Evolutionary conservation across 2,113 vertebrate genomes (phyloP).

Genomic region (Rhinogobius similis): DNA sequence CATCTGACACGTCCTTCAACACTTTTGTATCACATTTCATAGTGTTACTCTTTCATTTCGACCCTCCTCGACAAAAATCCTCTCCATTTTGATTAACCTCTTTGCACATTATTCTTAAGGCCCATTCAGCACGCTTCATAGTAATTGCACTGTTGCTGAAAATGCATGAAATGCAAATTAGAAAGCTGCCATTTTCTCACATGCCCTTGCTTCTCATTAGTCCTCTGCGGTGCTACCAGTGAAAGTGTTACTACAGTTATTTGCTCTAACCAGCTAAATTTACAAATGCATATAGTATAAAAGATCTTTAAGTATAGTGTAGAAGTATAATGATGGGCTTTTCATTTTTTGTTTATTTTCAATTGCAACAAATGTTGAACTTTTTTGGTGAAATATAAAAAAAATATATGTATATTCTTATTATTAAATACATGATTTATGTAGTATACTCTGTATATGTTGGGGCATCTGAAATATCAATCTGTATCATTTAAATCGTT

Average conservation of each 20-base stretch:
- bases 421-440: too few species aligned
- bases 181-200: not conserved
- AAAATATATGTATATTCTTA: too few species aligned
- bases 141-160: constrained; percentile 8
- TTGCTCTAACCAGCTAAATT: not conserved
- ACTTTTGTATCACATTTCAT: not conserved
- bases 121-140: not conserved
- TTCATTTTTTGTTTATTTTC: not conserved
- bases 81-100: constrained; percentile 1
- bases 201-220: not conserved
- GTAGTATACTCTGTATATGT: too few species aligned
- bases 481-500: too few species aligned
- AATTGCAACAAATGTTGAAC: not conserved
- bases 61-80: not conserved
- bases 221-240: not conserved
- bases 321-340: too few species aligned
- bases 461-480: too few species aligned
- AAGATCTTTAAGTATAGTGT: not conserved
- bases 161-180: constrained; percentile 9
- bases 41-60: not conserved
- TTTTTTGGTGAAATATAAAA: not conserved
- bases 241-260: not conserved
- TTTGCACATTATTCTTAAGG: not conserved
- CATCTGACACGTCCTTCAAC: not conserved
- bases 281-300: not conserved